These are phyloP conservation scores for Cosmopolites sordidus DNA, from an alignment of 2,888 invertebrate genomes.

Conservation along the genomic window DNA sequence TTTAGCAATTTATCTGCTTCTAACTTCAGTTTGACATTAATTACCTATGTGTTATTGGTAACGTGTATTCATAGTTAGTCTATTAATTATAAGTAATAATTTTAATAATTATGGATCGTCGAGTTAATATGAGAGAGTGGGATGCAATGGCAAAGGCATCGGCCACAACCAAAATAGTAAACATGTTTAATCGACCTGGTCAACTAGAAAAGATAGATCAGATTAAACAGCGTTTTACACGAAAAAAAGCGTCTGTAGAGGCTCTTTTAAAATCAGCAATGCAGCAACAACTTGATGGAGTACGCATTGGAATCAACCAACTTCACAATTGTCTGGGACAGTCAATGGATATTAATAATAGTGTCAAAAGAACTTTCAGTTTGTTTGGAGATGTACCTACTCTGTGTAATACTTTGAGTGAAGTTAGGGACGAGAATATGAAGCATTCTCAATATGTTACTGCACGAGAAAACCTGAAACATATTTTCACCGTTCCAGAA, in stretches of 20 bases:
- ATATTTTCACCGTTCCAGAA: constrained; percentile 96
- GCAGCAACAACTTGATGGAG: constrained; percentile 96
- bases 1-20: no score
- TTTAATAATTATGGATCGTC: constrained; percentile 8
- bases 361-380: constrained; percentile 72
- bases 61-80: no score
- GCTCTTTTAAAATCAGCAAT: constrained; percentile 96
- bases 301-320: constrained; percentile 87
- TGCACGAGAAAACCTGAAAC: constrained; percentile 96
- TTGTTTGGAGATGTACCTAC: constrained; percentile 73
- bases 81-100: no score
- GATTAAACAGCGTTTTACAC: constrained; percentile 67
- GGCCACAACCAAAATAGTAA: constrained; percentile 81
- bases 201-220: constrained; percentile 89
- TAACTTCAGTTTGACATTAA: no score
- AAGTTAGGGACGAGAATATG: constrained; percentile 88
- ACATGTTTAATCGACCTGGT: constrained; percentile 90
- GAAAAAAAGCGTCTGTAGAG: constrained; percentile 86
- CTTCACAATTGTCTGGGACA: constrained; percentile 81
- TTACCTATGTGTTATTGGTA: no score
- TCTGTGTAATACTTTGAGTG: constrained; percentile 74
- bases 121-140: constrained; percentile 59
- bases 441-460: constrained; percentile 96
- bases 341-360: constrained; percentile 66
- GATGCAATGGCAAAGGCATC: constrained; percentile 74